These are phyloP conservation scores for Plestiodon gilberti DNA, from an alignment of 2,113 vertebrate genomes.

Conservation along the genomic window DNA sequence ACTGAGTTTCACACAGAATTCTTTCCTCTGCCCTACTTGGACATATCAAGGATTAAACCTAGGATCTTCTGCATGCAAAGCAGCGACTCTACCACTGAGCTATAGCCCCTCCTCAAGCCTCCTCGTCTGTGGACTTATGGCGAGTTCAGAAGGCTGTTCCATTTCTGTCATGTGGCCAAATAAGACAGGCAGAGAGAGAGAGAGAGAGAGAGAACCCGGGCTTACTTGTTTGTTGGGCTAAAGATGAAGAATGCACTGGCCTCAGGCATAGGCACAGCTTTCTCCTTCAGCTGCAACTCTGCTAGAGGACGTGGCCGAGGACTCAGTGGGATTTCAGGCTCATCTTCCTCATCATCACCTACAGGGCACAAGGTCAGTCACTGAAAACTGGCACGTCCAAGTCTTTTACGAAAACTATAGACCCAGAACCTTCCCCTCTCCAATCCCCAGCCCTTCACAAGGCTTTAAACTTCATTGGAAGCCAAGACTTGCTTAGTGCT, in stretches of 20 bases:
- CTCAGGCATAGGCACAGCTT: slow-evolving; percentile 94
- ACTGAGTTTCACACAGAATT: too few relatives aligned
- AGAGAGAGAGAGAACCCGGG: neutral
- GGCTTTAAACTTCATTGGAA: neutral
- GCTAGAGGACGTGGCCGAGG: slow-evolving; percentile 94
- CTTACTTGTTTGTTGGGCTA: slow-evolving; percentile 95
- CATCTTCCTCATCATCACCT: slow-evolving; percentile 96
- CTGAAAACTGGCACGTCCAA: neutral
- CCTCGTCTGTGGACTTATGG: neutral
- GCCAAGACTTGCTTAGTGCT: neutral
- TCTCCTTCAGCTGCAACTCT: slow-evolving; percentile 96
- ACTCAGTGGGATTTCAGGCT: slow-evolving; percentile 93
- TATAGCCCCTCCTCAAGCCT: too few relatives aligned
- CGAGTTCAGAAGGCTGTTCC: neutral
- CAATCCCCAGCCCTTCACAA: neutral
- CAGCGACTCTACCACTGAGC: too few relatives aligned
- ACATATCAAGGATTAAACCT: too few relatives aligned
- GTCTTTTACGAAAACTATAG: neutral
- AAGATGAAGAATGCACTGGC: slow-evolving; percentile 98
- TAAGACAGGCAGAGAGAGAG: neutral
- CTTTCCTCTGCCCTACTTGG: too few relatives aligned
- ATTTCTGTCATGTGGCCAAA: neutral
- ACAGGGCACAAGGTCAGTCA: neutral
- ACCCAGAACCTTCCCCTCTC: neutral
- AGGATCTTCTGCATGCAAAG: too few relatives aligned